phyloP scores from a whole-genome alignment of 2,113 vertebrate species.

The Phasianus colchicus region DNA sequence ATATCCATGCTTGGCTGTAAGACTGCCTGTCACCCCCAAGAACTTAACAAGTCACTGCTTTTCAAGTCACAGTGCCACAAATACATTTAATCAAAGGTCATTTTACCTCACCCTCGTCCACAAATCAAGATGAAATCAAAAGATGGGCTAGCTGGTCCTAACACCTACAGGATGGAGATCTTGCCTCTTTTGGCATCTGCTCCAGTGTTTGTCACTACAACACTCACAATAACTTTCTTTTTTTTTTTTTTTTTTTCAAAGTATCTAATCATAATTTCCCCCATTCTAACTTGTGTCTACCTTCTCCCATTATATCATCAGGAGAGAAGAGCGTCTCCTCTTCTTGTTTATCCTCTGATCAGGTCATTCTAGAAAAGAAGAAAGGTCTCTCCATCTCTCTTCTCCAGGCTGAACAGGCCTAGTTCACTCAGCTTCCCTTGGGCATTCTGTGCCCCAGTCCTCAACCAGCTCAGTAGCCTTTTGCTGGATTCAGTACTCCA shows the following conservation, averaged over 20 bases:
- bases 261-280: not conserved
- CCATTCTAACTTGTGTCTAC: not conserved
- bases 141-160: rapidly evolving
- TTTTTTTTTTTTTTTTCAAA: not conserved
- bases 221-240: not conserved
- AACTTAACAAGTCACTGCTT: not conserved
- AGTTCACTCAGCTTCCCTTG: not conserved
- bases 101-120: not conserved
- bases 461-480: not conserved
- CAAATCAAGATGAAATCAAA: not conserved
- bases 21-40: not conserved
- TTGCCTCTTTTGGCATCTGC: not conserved
- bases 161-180: not conserved
- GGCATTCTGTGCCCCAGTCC: not conserved
- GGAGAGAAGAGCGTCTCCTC: not conserved
- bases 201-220: not conserved
- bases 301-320: not conserved
- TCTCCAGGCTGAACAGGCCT: not conserved
- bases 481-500: not conserved
- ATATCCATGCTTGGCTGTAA: rapidly evolving
- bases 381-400: not conserved
- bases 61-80: not conserved
- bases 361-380: not conserved
- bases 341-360: not conserved
- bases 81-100: not conserved